Evolutionary conservation across 1,140 invertebrate species (phyloP), one percentile per base, ranked within the genome.

Genomic region (Holcopasites calliopsidis): DNA sequence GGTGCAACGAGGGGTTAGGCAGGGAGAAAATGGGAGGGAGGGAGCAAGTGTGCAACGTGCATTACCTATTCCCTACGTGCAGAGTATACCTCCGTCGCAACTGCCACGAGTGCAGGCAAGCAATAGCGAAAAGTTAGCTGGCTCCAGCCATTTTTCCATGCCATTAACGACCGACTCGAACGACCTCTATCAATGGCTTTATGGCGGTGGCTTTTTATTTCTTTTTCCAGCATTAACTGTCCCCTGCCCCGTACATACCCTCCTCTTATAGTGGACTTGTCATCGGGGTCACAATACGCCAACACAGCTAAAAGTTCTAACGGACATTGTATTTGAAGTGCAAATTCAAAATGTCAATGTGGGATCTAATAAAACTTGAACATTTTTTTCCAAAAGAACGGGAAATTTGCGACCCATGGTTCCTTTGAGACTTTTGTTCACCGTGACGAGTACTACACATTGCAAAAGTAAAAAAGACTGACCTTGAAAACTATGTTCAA

Each of bases 141-240:
- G 76, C 71, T 84, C 75, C 76, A 60, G 85, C 85, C 83, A 90
- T 88, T 90, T 89, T 90, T 90, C 87, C 87, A 88, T 88, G 79
- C 87, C 86, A 89, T 89, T 89, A 88, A 89, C 85, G 84, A 87
- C 80, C 84, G 72, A 85, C 85, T 85, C 64, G 77, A 88, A 88
- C 82, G 87, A 89, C 84, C 83, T 80, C 83, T 86, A 87, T 89
- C 88, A 89, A 88, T 86, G 87, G 84, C 81, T 88, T 87, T 86
- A 85, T 86, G 79, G 77, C 82, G 65, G 80, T 87, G 84, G 76
- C 75, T 77, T 88, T 88, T 88, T 88, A 84, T 87, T 84, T 77
- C 60, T 76, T 55, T 79, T 52, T 55, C 69, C 49, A 38, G 35
- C 57, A 31, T 42, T 68, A 69, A 31, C 62, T 57, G 50, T 44